Evolutionary conservation across 2,797 vertebrate species (phyloP).

Genomic region (Mormyrus hasselquistii): DNA sequence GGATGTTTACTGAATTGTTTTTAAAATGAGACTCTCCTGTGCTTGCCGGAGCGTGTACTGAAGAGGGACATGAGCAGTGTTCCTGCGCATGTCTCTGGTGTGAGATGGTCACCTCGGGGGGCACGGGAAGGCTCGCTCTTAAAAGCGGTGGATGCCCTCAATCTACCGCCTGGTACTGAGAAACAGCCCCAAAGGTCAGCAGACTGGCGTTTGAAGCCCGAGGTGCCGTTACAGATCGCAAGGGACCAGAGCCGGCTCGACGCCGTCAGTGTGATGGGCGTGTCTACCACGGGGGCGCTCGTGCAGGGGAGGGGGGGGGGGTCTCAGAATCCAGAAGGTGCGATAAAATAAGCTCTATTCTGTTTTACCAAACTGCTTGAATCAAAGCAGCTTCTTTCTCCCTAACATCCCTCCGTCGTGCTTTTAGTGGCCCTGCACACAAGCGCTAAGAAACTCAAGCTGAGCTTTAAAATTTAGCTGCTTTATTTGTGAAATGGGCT

Average conservation of each 20-base stretch:
- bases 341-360: constrained; percentile 72
- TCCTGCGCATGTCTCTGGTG: constrained; percentile 21
- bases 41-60: neutral
- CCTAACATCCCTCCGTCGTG: constrained; percentile 60
- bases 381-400: constrained; percentile 56
- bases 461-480: neutral
- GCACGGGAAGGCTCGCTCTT: constrained; percentile 52
- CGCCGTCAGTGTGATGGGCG: constrained; percentile 60
- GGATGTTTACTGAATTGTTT: neutral
- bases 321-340: constrained; percentile 68
- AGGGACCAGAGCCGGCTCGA: constrained; percentile 67
- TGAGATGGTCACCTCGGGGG: constrained; percentile 38
- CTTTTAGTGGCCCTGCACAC: constrained; percentile 50
- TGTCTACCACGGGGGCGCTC: constrained; percentile 66
- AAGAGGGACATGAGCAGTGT: neutral
- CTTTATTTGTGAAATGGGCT: neutral
- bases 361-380: constrained; percentile 63
- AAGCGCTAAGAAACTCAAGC: neutral
- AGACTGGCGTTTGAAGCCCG: constrained; percentile 39
- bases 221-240: constrained; percentile 72
- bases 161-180: constrained; percentile 56
- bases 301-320: constrained; percentile 24
- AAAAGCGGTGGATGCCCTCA: constrained; percentile 58
- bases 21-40: constrained; percentile 13
- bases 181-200: constrained; percentile 57